A percentile compares a stretch with the other conserved stretches of the same genome.
Evolutionary conservation across 2,113 vertebrate genomes (phyloP).

Genomic region (Rana temporaria): DNA sequence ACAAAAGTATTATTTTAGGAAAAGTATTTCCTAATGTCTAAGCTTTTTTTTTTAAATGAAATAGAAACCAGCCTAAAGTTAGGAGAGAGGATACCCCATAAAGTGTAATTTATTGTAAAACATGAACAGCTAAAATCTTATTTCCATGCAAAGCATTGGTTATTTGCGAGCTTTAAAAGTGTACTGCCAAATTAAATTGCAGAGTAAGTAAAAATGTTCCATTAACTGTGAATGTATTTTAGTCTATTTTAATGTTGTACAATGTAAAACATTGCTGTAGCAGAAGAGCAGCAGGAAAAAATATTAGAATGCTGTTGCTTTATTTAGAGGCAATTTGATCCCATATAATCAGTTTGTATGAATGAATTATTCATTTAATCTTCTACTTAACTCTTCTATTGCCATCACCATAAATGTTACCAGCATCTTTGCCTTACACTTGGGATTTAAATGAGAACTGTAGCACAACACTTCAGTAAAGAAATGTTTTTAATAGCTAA

Average conservation of each 20-base stretch:
- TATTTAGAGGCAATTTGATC: neutral
- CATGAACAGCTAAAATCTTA: neutral
- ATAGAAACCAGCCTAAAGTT: conserved; percentile 14
- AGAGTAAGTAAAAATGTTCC: conserved; percentile 3
- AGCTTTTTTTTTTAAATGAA: conserved; percentile 3
- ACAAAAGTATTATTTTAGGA: too few relatives aligned
- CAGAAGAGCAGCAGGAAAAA: neutral
- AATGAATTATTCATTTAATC: neutral
- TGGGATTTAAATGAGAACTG: too few relatives aligned
- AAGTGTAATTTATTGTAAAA: conserved; percentile 18
- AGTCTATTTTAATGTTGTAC: neutral
- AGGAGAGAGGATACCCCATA: conserved; percentile 6
- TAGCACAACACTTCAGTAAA: too few relatives aligned
- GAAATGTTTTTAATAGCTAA: too few relatives aligned
- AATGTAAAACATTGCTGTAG: neutral
- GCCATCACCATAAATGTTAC: too few relatives aligned
- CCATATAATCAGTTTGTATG: neutral
- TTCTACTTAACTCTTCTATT: too few relatives aligned
- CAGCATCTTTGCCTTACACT: too few relatives aligned
- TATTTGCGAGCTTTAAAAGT: neutral
- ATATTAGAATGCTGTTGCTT: neutral
- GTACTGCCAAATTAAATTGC: conserved; percentile 28
- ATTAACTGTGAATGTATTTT: conserved; percentile 26
- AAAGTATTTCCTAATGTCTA: neutral
- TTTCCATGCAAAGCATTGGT: conserved; percentile 15